These are phyloP conservation scores for Lepisosteus oculatus DNA, from an alignment of 2,113 vertebrate species.

Conservation along the genomic window DNA sequence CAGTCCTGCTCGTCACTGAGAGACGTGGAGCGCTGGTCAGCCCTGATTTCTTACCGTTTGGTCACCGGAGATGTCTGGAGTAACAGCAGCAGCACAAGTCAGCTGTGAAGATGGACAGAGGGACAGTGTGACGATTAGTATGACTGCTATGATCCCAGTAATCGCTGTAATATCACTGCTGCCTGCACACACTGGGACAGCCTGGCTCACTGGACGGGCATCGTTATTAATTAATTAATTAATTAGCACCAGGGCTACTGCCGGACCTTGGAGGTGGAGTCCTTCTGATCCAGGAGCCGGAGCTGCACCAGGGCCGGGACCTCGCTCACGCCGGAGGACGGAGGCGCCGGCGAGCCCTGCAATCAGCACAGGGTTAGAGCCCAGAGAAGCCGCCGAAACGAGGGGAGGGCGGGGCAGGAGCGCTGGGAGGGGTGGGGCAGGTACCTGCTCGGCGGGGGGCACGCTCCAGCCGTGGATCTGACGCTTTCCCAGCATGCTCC, in stretches of 20 bases:
- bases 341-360: slow-evolving; percentile 41
- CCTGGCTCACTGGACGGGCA: no score
- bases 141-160: background rate
- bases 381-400: no score
- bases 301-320: slow-evolving; percentile 68
- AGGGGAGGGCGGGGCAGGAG: no score
- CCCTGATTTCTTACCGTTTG: slow-evolving; percentile 48
- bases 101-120: slow-evolving; percentile 41
- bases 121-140: slow-evolving; percentile 4
- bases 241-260: background rate
- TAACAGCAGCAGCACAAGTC: slow-evolving; percentile 62
- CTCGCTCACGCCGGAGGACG: slow-evolving; percentile 53
- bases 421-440: no score
- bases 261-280: slow-evolving; percentile 72
- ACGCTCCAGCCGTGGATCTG: slow-evolving; percentile 75
- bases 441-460: slow-evolving; percentile 41
- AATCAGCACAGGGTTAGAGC: background rate
- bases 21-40: no score
- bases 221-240: background rate
- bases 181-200: background rate
- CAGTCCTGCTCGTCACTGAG: no score
- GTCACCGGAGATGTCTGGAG: slow-evolving; percentile 64
- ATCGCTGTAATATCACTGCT: no score
- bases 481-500: slow-evolving; percentile 64
- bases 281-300: slow-evolving; percentile 72